Percentiles rank a stretch among this genome's conserved stretches.
phyloP scores from a whole-genome alignment of 2,888 invertebrate genomes.

The Melinaea menophilus region DNA sequence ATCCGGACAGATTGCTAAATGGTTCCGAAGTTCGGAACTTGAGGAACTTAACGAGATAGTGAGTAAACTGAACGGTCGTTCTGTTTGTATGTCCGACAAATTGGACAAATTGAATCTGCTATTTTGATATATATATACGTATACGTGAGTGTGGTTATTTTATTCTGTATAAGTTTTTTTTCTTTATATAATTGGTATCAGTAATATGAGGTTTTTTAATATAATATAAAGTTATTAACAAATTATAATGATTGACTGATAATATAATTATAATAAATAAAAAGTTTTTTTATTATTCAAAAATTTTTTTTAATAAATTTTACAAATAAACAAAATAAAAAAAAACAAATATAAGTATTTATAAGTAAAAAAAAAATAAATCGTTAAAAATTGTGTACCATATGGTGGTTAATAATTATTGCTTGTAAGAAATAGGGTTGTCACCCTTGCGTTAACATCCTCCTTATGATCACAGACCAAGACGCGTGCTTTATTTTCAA shows the following conservation, averaged over 20 bases:
- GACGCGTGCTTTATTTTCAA: constrained; percentile 37
- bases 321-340: no score
- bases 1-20: constrained; percentile 19
- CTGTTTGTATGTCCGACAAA: constrained; percentile 19
- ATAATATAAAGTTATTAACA: no score
- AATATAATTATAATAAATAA: no score
- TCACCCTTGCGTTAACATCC: constrained; percentile 57
- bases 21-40: constrained; percentile 19
- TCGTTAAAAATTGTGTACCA: constrained; percentile 1
- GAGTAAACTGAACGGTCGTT: constrained; percentile 8
- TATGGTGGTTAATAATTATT: constrained; percentile 22
- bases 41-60: constrained; percentile 26
- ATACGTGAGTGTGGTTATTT: not conserved
- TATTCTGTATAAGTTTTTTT: not conserved
- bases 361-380: no score
- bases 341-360: no score
- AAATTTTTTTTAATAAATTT: no score
- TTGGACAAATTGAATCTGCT: not conserved
- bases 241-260: no score
- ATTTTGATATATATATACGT: no score
- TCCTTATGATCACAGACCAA: constrained; percentile 51
- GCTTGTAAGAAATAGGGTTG: constrained; percentile 46
- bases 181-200: no score
- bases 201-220: no score
- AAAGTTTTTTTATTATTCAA: no score